phyloP scores from a whole-genome alignment of 2,797 vertebrate genomes.

The Sparus aurata region DNA sequence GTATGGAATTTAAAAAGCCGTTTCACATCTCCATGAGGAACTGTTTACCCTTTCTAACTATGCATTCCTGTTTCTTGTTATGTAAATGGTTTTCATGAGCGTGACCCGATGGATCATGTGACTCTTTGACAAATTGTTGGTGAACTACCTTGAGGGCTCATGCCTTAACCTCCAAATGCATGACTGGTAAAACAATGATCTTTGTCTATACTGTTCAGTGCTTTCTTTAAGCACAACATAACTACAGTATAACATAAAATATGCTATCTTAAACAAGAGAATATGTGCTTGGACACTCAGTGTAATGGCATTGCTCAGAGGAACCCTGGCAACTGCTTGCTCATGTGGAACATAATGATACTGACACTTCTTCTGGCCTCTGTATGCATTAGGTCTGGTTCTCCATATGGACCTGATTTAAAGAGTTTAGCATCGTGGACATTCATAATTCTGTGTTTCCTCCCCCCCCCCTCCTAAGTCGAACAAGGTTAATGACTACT shows the following conservation, averaged over 20 bases:
- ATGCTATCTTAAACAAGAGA: too few species aligned
- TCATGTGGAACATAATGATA: slow-evolving; percentile 35
- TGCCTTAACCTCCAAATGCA: slow-evolving; percentile 25
- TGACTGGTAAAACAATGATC: slow-evolving; percentile 35
- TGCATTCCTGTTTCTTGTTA: slow-evolving; percentile 70
- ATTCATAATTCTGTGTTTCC: slow-evolving; percentile 52
- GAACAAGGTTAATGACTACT: neutral
- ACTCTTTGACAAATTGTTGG: slow-evolving; percentile 57
- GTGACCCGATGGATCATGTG: slow-evolving; percentile 63
- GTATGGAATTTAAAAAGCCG: slow-evolving; percentile 24
- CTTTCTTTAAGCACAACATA: slow-evolving; percentile 25
- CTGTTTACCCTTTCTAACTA: slow-evolving; percentile 62
- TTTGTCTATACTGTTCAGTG: slow-evolving; percentile 8
- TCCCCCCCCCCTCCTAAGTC: slow-evolving; percentile 6
- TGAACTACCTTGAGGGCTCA: slow-evolving; percentile 33
- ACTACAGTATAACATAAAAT: slow-evolving; percentile 10
- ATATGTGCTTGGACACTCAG: neutral
- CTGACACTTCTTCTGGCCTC: slow-evolving; percentile 42
- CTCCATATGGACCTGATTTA: slow-evolving; percentile 66
- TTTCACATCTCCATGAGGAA: slow-evolving; percentile 55
- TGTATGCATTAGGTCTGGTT: slow-evolving; percentile 9
- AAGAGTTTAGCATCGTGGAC: slow-evolving; percentile 51
- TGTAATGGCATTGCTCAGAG: slow-evolving; percentile 31
- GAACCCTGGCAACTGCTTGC: slow-evolving; percentile 43
- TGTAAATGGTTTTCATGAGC: slow-evolving; percentile 70